phyloP scores from a whole-genome alignment of 2,888 invertebrate species.

The Torymus tubicola region DNA sequence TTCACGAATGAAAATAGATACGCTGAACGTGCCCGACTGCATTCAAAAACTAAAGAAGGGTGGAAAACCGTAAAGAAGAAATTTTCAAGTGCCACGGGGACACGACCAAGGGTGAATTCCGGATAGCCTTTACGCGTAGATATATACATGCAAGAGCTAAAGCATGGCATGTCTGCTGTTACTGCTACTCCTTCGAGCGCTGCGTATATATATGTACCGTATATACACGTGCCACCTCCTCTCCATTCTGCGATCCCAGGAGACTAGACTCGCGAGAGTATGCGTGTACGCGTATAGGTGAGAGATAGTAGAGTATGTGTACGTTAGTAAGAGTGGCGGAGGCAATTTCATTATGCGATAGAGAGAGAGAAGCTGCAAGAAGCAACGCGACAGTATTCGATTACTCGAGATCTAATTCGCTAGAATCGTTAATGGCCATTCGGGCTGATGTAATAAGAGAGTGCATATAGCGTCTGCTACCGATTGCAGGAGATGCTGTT shows the following conservation, averaged over 20 bases:
- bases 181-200: no score
- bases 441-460: background rate
- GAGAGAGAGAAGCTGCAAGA: background rate
- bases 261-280: background rate
- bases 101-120: slow-evolving; percentile 39
- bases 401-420: slow-evolving; percentile 40
- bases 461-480: no score
- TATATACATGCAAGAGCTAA: background rate
- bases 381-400: slow-evolving; percentile 10
- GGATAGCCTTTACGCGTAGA: slow-evolving; percentile 8
- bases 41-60: background rate
- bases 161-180: no score
- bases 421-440: background rate
- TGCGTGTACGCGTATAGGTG: background rate
- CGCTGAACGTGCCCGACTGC: slow-evolving; percentile 16
- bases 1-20: slow-evolving; percentile 45
- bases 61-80: background rate
- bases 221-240: background rate
- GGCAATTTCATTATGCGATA: slow-evolving; percentile 41
- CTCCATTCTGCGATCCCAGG: slow-evolving; percentile 21
- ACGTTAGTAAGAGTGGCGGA: background rate
- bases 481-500: no score
- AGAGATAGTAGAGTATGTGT: background rate
- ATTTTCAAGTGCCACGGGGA: slow-evolving; percentile 35
- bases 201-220: no score